Base-by-base conservation (phyloP, 2,797 vertebrate genomes). In the Notolepis coatsorum region DNA sequence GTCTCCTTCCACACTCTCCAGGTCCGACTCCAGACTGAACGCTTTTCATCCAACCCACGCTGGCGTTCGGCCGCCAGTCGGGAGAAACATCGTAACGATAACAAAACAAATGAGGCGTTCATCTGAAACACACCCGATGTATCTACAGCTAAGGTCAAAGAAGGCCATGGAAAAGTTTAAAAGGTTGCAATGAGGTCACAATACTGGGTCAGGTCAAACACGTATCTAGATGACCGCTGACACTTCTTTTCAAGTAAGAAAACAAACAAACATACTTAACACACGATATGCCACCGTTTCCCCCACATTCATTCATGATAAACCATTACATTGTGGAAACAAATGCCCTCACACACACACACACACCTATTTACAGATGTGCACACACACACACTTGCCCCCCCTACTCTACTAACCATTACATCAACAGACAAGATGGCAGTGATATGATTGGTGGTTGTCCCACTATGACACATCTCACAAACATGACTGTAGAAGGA, bases 131-230 rank as follows among this genome's bases (percentile, higher is more conserved):
- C n/a, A n/a, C n/a, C n/a, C n/a, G n/a, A n/a, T n/a, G n/a, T n/a
- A n/a, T n/a, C n/a, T n/a, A n/a, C n/a, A n/a, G n/a, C n/a, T n/a
- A 72, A 81, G 74, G 78, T 86, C 68, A 85, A 54, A 54, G 35
- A 54, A 88, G 87, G 86, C 83, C 83, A 80, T 84, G 80, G 77
- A 77, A 58, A 86, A 68, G 62, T 21, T 73, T 64, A 65, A 1
- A 69, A 73, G 80, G 64, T 80, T 39, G n/a, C 6, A 31, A 18
- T 52, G 7, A 52, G 50, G 79, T 79, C 73, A 69, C 30, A 75
- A 73, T 69, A 70, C 80, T 63, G 66, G 68, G 72, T 78, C 59
- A 47, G 60, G 55, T 77, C 63, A 66, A 56, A 0, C 48, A 9
- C 62, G 45, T 24, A 67, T 50, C 30, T 63, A 55, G 37, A 64